Conservation (phyloP, 2,888 invertebrate species). For the Liposcelis brunnea region DNA sequence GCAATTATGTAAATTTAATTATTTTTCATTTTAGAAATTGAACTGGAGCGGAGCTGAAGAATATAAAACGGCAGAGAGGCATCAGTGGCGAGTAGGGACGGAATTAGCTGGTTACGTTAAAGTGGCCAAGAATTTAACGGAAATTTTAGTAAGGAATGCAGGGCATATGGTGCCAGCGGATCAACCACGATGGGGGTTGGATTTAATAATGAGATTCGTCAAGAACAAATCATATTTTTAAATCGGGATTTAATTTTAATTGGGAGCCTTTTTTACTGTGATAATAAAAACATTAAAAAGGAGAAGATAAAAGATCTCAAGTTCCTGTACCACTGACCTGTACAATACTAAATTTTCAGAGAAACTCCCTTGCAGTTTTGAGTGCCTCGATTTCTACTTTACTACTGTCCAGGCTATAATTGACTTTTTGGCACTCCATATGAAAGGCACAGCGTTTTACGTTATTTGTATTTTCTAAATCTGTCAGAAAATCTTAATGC, state of each 20-base stretch:
- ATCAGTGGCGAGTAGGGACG: constrained; percentile 46
- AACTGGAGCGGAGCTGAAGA: constrained; percentile 44
- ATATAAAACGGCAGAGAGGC: constrained; percentile 45
- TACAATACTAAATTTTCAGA: too few relatives aligned
- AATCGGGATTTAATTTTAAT: too few relatives aligned
- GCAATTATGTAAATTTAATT: constrained; percentile 30
- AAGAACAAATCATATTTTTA: constrained; percentile 30
- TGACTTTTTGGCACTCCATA: too few relatives aligned
- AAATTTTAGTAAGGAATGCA: constrained; percentile 54
- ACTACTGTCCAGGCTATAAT: too few relatives aligned
- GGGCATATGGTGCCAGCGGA: constrained; percentile 68
- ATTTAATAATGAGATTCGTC: constrained; percentile 51
- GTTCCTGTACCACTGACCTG: too few relatives aligned
- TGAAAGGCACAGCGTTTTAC: too few relatives aligned
- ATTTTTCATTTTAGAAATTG: constrained; percentile 39
- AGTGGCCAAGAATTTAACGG: constrained; percentile 48
- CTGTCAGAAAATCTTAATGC: too few relatives aligned
- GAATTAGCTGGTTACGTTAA: constrained; percentile 60
- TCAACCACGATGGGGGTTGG: constrained; percentile 57
- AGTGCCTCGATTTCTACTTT: too few relatives aligned
- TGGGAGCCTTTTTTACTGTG: too few relatives aligned
- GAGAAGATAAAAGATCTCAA: too few relatives aligned
- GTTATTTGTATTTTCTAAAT: too few relatives aligned
- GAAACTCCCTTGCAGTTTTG: too few relatives aligned
- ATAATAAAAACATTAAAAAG: background rate